Conservation (phyloP, 2,113 vertebrate species). For the Verasper variegatus region DNA sequence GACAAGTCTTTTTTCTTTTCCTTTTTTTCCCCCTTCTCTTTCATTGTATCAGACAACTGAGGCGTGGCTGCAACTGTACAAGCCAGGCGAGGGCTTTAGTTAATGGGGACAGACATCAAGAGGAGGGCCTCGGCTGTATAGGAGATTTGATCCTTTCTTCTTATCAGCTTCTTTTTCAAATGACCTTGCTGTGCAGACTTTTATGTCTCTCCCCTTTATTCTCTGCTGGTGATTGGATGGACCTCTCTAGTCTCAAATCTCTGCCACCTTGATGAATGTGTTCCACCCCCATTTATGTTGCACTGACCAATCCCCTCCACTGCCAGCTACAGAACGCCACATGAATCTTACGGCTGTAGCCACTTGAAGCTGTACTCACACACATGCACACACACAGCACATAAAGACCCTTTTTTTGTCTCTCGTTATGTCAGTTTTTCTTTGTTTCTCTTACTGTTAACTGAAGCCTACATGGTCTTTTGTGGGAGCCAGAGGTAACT, state of each 20-base stretch:
- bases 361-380: slow-evolving; percentile 10
- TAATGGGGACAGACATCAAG: slow-evolving; percentile 72
- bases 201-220: slow-evolving; percentile 72
- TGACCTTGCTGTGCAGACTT: slow-evolving; percentile 75
- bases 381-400: not conserved
- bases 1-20: not conserved
- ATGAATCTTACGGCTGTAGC: slow-evolving; percentile 47
- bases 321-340: slow-evolving; percentile 17
- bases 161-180: slow-evolving; percentile 77
- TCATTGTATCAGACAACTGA: slow-evolving; percentile 55
- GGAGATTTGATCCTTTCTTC: slow-evolving; percentile 75
- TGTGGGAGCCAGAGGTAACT: slow-evolving; percentile 55
- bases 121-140: slow-evolving; percentile 42
- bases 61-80: slow-evolving; percentile 35
- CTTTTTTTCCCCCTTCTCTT: not conserved
- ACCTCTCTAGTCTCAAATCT: slow-evolving; percentile 68
- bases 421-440: slow-evolving; percentile 1
- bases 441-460: slow-evolving; percentile 32
- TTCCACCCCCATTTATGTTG: slow-evolving; percentile 65
- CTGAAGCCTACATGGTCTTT: slow-evolving; percentile 46
- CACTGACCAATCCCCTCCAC: slow-evolving; percentile 46
- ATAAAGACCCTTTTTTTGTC: not conserved
- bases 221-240: slow-evolving; percentile 69
- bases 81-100: slow-evolving; percentile 51
- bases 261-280: slow-evolving; percentile 73